Evolutionary conservation across 2,888 invertebrate genomes (phyloP).

Genomic region (Drosophila demipolita): DNA sequence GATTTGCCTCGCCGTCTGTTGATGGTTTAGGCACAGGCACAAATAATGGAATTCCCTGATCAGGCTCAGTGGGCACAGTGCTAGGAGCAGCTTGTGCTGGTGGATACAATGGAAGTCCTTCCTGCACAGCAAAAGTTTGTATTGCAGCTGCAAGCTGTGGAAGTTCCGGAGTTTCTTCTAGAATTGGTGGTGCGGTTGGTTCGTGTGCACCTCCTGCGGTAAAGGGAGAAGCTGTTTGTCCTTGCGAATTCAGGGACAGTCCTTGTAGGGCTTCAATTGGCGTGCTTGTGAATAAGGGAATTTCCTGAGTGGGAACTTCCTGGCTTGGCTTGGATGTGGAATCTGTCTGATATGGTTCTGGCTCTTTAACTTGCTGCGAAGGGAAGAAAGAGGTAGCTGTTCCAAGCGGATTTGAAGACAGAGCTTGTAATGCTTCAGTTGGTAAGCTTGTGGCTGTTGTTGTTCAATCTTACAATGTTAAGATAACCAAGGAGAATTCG

Average conservation of each 20-base stretch:
- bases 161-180: background rate
- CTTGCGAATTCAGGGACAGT: background rate
- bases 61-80: constrained; percentile 9
- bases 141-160: background rate
- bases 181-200: background rate
- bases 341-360: background rate
- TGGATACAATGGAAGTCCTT: constrained; percentile 18
- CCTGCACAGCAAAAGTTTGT: background rate
- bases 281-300: background rate
- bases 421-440: constrained; percentile 8
- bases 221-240: constrained; percentile 16
- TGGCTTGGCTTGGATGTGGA: background rate
- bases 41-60: constrained; percentile 38
- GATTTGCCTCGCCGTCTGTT: background rate
- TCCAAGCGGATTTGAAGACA: constrained; percentile 15
- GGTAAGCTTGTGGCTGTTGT: background rate
- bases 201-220: constrained; percentile 1
- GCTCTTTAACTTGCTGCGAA: constrained; percentile 21
- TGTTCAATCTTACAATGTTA: too few species aligned
- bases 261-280: background rate
- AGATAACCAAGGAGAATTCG: too few species aligned
- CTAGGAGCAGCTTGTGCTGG: background rate
- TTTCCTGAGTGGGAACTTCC: constrained; percentile 8
- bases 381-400: constrained; percentile 12
- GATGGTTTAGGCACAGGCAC: constrained; percentile 55